Base-by-base conservation (phyloP, 92 coral and sea anemone genomes). In the Porites cylindrica region DNA sequence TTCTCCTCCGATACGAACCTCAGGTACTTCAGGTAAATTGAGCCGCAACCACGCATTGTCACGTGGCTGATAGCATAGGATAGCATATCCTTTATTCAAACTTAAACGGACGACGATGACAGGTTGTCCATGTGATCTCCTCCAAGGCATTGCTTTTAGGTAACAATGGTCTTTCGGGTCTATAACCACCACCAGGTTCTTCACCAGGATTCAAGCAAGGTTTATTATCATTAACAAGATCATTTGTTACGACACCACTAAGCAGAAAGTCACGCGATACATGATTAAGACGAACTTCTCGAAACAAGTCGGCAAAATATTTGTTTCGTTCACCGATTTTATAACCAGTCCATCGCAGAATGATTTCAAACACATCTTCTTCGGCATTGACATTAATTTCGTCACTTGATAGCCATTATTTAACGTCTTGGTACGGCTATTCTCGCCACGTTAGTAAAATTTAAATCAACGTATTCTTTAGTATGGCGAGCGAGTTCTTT, bases 321-420 rank as follows among this genome's bases (percentile, higher is more conserved):
- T 51, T 52, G 38, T 51, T 19, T 12, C 78, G 78, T 4, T 52
- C 63, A 5, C 18, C 53, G 9, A 11, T n/a, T 5, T 74, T 63
- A 9, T 8, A 38, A 53, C 10, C 63, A 53, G 21, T 20, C 78
- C 78, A 74, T 0, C 7, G 17, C 4, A 74, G 1, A 19, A 74
- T 53, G 18, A 52, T 9, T 8, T 74, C 12, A 13, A 51, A 74
- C 32, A 74, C 47, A 74, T 74, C 63, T 52, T 74, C 78, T 11
- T 74, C 78, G 16, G 78, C 61, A 9, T 43, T 74, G 7, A 74
- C 63, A n/a, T n/a, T 56, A 2, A 74, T 20, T 11, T 74, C 78
- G 19, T 74, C 78, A 24, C 78, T 74, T n/a, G 63, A 21, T 1
- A 74, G 52, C 64, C 64, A 74, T 38, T n/a, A 53, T 74, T 74